A percentile compares a stretch with the other conserved stretches of the same genome.
phyloP scores from a whole-genome alignment of 2,113 vertebrate species.

The Diphyllodes magnificus region DNA sequence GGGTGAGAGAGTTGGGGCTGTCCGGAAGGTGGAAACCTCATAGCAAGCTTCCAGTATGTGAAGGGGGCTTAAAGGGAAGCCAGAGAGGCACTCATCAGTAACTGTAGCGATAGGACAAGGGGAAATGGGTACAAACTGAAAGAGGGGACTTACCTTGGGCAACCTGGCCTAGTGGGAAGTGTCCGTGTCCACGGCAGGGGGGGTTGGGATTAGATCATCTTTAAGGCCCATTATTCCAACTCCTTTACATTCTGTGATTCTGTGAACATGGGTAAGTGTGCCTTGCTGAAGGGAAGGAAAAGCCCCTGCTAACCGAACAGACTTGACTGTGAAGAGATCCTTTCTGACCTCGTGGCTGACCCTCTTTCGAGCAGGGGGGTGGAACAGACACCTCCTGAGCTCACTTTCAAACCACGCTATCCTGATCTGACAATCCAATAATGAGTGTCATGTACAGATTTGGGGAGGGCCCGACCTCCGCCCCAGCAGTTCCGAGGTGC shows the following conservation, averaged over 20 bases:
- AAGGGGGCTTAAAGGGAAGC: neutral
- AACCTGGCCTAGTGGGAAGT: neutral
- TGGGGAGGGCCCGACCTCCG: accelerated
- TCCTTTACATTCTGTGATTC: neutral
- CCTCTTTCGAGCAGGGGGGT: neutral
- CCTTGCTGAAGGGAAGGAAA: neutral
- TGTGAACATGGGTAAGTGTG: neutral
- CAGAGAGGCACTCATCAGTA: too few species aligned
- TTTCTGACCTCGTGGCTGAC: neutral
- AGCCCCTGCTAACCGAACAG: neutral
- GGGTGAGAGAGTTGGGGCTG: neutral
- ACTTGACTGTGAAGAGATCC: neutral
- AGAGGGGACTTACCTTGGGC: neutral
- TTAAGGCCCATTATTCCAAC: neutral
- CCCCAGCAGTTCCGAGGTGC: accelerated
- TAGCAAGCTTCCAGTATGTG: neutral
- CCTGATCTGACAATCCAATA: neutral
- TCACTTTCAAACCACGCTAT: neutral
- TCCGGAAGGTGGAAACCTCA: neutral
- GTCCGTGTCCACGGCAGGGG: too few species aligned
- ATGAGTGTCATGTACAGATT: accelerated
- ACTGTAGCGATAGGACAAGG: neutral
- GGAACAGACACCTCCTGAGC: neutral
- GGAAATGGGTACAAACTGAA: neutral
- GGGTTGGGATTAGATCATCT: neutral